Evolutionary conservation across 1,140 invertebrate species (phyloP).

Genomic region (Papilio helenus): DNA sequence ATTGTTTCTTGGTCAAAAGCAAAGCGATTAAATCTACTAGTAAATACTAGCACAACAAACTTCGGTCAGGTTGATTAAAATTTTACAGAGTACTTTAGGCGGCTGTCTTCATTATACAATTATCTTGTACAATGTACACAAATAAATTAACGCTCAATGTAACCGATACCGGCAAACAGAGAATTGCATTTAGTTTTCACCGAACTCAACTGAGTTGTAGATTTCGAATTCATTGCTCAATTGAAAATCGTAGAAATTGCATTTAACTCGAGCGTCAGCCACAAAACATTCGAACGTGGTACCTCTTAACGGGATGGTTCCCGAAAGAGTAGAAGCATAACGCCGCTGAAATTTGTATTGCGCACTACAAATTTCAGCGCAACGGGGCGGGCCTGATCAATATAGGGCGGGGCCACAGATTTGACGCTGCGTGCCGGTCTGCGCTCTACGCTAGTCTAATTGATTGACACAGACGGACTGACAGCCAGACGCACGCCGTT

Average conservation of each 20-base stretch:
- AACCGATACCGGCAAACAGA: background rate
- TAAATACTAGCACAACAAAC: slow-evolving; percentile 18
- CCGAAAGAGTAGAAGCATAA: slow-evolving; percentile 60
- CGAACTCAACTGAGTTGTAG: background rate
- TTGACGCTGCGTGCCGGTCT: slow-evolving; percentile 71
- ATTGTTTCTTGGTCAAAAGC: background rate
- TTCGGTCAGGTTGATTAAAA: slow-evolving; percentile 24
- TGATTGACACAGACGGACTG: slow-evolving; percentile 77
- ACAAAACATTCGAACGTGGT: slow-evolving; percentile 42
- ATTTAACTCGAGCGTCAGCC: slow-evolving; percentile 7
- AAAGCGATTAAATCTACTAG: background rate
- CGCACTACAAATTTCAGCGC: slow-evolving; percentile 63
- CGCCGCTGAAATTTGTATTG: slow-evolving; percentile 42
- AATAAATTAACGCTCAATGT: slow-evolving; percentile 8
- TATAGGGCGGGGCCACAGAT: slow-evolving; percentile 68
- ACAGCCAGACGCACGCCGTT: slow-evolving; percentile 69
- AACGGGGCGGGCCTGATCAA: slow-evolving; percentile 72
- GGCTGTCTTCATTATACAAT: slow-evolving; percentile 18
- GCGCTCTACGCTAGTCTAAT: slow-evolving; percentile 69
- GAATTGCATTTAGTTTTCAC: slow-evolving; percentile 1
- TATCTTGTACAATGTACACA: slow-evolving; percentile 17
- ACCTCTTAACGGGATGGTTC: slow-evolving; percentile 50
- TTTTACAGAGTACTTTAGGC: slow-evolving; percentile 10
- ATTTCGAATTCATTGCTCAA: slow-evolving; percentile 25
- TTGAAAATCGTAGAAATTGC: slow-evolving; percentile 30